Evolutionary conservation across 2,113 vertebrate species (phyloP).

Genomic region (Turnix velox): DNA sequence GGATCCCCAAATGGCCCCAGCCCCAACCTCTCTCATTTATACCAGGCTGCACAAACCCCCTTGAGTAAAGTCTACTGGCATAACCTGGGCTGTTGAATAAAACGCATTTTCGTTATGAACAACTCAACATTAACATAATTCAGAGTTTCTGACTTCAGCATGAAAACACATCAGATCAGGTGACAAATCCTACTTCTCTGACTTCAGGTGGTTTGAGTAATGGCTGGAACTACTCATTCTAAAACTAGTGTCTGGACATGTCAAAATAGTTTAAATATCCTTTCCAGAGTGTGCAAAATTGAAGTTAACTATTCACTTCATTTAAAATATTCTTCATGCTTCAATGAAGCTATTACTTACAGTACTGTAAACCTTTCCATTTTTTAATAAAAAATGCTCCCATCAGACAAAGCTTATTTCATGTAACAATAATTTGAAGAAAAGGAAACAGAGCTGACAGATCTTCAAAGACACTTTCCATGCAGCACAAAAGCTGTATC

Average conservation of each 20-base stretch:
- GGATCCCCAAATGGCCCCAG: background rate
- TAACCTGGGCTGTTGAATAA: background rate
- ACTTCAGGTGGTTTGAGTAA: constrained; percentile 52
- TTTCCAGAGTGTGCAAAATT: constrained; percentile 15
- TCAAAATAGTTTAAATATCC: constrained; percentile 42
- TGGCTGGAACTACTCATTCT: constrained; percentile 51
- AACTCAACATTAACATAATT: background rate
- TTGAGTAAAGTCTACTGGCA: background rate
- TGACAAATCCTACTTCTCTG: constrained; percentile 34
- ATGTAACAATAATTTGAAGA: background rate
- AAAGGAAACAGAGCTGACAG: too few relatives aligned
- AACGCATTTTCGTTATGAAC: background rate
- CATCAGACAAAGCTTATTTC: background rate
- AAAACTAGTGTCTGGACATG: constrained; percentile 16
- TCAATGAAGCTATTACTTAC: background rate
- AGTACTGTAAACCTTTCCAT: background rate
- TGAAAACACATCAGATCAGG: constrained; percentile 38
- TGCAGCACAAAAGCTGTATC: too few relatives aligned
- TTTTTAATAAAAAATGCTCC: background rate
- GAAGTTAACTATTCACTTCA: background rate
- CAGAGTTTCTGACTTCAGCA: constrained; percentile 31
- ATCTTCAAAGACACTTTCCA: too few relatives aligned
- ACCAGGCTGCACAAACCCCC: background rate
- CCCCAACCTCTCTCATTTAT: background rate
- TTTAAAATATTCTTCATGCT: background rate